Evolutionary conservation across 2,113 vertebrate genomes (phyloP).

Genomic region (Platichthys flesus): DNA sequence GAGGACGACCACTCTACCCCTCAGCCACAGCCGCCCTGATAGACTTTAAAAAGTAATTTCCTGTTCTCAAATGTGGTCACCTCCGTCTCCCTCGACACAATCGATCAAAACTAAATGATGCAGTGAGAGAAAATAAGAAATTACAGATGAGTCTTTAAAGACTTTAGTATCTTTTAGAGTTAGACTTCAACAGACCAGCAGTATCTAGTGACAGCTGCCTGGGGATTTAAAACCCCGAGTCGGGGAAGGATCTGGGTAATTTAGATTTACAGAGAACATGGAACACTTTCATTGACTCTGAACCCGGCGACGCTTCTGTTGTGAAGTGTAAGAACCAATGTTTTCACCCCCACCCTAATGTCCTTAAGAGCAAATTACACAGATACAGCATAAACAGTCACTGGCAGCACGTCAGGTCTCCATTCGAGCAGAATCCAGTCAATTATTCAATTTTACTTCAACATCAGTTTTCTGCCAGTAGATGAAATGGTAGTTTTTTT

Average conservation of each 20-base stretch:
- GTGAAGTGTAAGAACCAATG: not conserved
- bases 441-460: constrained; percentile 8
- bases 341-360: too few relatives aligned
- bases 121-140: constrained; percentile 28
- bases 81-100: constrained; percentile 20
- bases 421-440: not conserved
- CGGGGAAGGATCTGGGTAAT: not conserved
- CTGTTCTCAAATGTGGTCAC: not conserved
- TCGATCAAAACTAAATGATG: constrained; percentile 29
- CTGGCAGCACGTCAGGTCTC: not conserved
- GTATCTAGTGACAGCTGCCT: not conserved
- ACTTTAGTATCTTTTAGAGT: constrained; percentile 35
- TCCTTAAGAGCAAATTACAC: not conserved
- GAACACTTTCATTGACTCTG: not conserved
- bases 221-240: not conserved
- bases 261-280: not conserved
- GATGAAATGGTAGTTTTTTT: constrained; percentile 11
- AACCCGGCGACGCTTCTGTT: not conserved
- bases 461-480: not conserved
- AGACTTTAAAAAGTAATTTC: not conserved
- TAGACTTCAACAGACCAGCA: constrained; percentile 17
- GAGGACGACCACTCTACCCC: too few relatives aligned
- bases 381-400: not conserved
- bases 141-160: constrained; percentile 37
- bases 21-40: not conserved